A percentile compares a stretch with the other conserved stretches of the same genome.
These are phyloP conservation scores for Bradypodion pumilum DNA, from an alignment of 2,797 vertebrate species.

Conservation along the genomic window DNA sequence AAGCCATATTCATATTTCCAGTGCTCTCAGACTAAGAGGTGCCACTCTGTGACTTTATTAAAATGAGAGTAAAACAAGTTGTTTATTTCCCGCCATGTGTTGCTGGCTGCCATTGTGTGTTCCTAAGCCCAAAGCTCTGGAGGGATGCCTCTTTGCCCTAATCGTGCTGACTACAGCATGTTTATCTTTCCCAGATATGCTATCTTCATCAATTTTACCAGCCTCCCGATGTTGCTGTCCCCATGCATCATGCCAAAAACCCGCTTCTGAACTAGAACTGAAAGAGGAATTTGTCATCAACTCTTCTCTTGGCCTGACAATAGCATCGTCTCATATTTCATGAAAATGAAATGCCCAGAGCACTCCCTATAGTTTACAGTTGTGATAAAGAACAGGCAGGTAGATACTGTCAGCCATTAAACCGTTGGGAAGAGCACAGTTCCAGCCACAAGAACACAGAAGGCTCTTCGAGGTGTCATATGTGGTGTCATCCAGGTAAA, in stretches of 20 bases:
- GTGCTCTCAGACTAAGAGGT: slow-evolving; percentile 25
- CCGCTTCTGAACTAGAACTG: slow-evolving; percentile 76
- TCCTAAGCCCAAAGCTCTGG: slow-evolving; percentile 67
- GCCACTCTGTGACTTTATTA: slow-evolving; percentile 46
- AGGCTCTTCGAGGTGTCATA: slow-evolving; percentile 74
- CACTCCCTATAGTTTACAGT: slow-evolving; percentile 84
- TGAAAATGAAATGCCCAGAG: slow-evolving; percentile 90
- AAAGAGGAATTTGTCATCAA: slow-evolving; percentile 90
- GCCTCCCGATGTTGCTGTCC: slow-evolving; percentile 82
- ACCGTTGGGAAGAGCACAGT: slow-evolving; percentile 61
- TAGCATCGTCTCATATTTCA: slow-evolving; percentile 90
- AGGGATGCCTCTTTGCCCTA: slow-evolving; percentile 68
- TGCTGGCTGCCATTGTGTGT: slow-evolving; percentile 55
- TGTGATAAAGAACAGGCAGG: slow-evolving; percentile 72
- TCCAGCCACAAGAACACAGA: slow-evolving; percentile 73
- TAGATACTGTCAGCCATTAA: slow-evolving; percentile 66
- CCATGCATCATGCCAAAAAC: slow-evolving; percentile 87
- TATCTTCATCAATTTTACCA: slow-evolving; percentile 90
- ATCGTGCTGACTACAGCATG: slow-evolving; percentile 75
- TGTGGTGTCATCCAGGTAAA: slow-evolving; percentile 66
- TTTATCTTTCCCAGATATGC: slow-evolving; percentile 84
- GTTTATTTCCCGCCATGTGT: slow-evolving; percentile 46
- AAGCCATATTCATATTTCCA: slow-evolving; percentile 18
- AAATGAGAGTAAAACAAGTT: slow-evolving; percentile 40
- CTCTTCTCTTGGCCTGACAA: slow-evolving; percentile 85